Evolutionary conservation across 2,113 vertebrate genomes (phyloP).

Genomic region (Steatornis caripensis): DNA sequence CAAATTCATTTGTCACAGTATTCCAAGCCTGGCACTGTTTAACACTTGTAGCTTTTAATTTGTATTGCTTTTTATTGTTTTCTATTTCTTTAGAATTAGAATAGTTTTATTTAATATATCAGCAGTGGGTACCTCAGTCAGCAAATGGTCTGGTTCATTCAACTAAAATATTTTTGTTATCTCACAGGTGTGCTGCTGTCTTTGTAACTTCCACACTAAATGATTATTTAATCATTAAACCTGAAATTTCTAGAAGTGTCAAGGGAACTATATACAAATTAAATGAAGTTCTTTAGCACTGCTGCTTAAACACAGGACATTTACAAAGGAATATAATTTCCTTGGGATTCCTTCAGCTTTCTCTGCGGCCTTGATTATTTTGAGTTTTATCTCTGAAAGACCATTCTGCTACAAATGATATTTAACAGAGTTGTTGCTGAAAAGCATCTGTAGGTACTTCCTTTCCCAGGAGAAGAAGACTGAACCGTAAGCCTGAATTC

Average conservation of each 20-base stretch:
- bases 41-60: not conserved
- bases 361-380: not conserved
- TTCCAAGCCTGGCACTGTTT: not conserved
- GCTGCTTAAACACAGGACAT: not conserved
- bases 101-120: not conserved
- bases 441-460: not conserved
- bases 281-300: not conserved
- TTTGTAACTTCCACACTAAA: not conserved
- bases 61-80: not conserved
- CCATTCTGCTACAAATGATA: not conserved
- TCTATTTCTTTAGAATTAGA: not conserved
- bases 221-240: not conserved
- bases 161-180: not conserved
- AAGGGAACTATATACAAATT: not conserved
- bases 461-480: not conserved
- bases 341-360: not conserved
- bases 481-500: not conserved
- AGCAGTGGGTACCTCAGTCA: not conserved
- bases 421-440: not conserved
- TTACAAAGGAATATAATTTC: not conserved
- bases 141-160: not conserved
- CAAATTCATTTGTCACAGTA: not conserved
- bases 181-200: not conserved
- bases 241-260: not conserved
- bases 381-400: not conserved